Evolutionary conservation across 2,113 vertebrate genomes (phyloP), one percentile per base, ranked within the genome.

Genomic region (Fulmarus glacialis): DNA sequence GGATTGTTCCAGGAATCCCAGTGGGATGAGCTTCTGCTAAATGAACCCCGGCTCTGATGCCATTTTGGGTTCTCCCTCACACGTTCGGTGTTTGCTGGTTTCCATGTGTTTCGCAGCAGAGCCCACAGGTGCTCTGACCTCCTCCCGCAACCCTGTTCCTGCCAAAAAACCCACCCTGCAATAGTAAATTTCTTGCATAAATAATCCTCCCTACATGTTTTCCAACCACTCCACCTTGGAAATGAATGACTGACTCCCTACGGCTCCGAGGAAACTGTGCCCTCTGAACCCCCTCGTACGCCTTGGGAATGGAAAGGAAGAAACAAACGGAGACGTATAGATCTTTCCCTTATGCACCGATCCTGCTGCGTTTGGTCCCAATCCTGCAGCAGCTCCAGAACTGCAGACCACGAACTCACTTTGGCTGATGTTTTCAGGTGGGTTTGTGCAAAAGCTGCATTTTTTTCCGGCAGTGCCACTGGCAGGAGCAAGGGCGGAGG

Each of bases 31-130:
- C 23, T 71, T 1, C 43, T 16, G 8, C 43, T 58, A 38, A 63
- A 43, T 8, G 6, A 63, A 56, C 10, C n/a, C 15, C 1, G 1
- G 23, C 7, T 63, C 70, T 38, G 36, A 21, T 1, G 5, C 6
- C 0, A 1, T 9, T 55, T 74, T 7, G 24, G 14, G 53, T 9
- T n/a, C 24, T 66, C 12, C 40, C n/a, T 66, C 50, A 8, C 38
- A 11, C 26, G 4, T 26, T 11, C 2, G 1, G 34, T 7, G 8
- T 48, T 48, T 55, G 32, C 40, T 30, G 47, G 3, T 48, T 47
- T 71, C 56, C 45, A 47, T 0, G 1, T 10, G 19, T 71, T 72
- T 14, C 3, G 0, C 81, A 38, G 42, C 2, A 0, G 30, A 77
- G 23, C 27, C 18, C 63, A 27, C 23, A 53, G 43, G 6, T 73